phyloP scores from a whole-genome alignment of 2,113 vertebrate species.

The Trichechus manatus region DNA sequence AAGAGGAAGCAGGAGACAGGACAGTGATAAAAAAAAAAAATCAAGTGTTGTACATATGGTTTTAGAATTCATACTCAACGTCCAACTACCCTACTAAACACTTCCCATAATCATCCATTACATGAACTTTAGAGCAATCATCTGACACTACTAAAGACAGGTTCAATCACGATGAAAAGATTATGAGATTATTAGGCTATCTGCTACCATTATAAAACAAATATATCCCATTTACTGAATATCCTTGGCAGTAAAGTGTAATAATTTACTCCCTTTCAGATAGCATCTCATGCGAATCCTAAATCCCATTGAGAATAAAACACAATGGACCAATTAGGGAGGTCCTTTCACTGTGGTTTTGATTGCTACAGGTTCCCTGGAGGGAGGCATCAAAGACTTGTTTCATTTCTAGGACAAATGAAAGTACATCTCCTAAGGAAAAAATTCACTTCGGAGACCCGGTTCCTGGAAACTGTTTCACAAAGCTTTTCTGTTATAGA shows the following conservation, averaged over 20 bases:
- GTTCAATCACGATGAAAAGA: neutral
- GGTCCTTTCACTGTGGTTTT: neutral
- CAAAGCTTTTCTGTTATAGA: constrained; percentile 55
- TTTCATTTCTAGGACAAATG: constrained; percentile 57
- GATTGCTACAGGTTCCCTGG: neutral
- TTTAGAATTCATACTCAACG: neutral
- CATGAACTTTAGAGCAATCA: neutral
- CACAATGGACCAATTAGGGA: neutral
- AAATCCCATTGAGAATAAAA: neutral
- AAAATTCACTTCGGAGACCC: neutral
- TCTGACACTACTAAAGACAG: neutral
- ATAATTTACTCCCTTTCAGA: neutral
- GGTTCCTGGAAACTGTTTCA: constrained; percentile 55
- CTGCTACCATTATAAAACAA: neutral
- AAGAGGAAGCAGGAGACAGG: neutral
- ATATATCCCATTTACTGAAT: neutral
- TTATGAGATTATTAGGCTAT: neutral
- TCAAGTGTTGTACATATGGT: neutral
- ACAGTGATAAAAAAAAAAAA: neutral
- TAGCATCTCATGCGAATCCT: neutral
- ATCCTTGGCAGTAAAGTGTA: neutral
- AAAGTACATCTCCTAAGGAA: neutral
- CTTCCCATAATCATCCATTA: neutral
- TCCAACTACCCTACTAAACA: neutral
- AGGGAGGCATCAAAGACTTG: neutral